Evolutionary conservation across 1,140 invertebrate species (phyloP).

Genomic region (Drosophila bifasciata): DNA sequence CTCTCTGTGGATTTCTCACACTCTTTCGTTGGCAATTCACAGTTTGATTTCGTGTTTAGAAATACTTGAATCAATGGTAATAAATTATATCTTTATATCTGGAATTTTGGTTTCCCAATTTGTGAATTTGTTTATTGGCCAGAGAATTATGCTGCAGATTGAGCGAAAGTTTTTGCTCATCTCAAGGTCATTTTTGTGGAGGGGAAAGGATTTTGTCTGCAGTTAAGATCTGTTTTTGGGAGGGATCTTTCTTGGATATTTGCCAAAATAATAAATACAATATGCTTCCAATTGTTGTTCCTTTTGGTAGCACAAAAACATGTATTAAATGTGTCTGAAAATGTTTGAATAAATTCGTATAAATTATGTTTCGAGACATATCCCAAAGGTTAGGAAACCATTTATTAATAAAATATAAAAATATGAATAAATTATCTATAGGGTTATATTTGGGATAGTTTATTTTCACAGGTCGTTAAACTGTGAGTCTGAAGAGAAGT

Average conservation of each 20-base stretch:
- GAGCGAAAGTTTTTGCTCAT: constrained; percentile 55
- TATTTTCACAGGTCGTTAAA: constrained; percentile 17
- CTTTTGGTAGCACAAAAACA: constrained; percentile 15
- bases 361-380: too few species aligned
- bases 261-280: constrained; percentile 70
- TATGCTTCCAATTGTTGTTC: constrained; percentile 46
- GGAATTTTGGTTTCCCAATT: constrained; percentile 59
- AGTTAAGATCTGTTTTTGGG: constrained; percentile 60
- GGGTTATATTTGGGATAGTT: constrained; percentile 23
- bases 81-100: constrained; percentile 64
- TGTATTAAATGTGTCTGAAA: neutral
- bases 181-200: constrained; percentile 61
- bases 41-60: constrained; percentile 54
- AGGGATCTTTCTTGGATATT: constrained; percentile 25
- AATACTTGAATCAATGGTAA: constrained; percentile 43
- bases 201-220: constrained; percentile 63
- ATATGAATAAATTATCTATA: neutral
- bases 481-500: neutral
- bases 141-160: constrained; percentile 60
- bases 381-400: constrained; percentile 12
- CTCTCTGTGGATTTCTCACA: constrained; percentile 6
- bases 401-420: constrained; percentile 26
- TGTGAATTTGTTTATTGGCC: constrained; percentile 72
- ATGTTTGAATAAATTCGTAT: neutral
- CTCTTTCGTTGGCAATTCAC: constrained; percentile 27